Conservation (phyloP, 2,797 vertebrate genomes). For the Squalus acanthias region DNA sequence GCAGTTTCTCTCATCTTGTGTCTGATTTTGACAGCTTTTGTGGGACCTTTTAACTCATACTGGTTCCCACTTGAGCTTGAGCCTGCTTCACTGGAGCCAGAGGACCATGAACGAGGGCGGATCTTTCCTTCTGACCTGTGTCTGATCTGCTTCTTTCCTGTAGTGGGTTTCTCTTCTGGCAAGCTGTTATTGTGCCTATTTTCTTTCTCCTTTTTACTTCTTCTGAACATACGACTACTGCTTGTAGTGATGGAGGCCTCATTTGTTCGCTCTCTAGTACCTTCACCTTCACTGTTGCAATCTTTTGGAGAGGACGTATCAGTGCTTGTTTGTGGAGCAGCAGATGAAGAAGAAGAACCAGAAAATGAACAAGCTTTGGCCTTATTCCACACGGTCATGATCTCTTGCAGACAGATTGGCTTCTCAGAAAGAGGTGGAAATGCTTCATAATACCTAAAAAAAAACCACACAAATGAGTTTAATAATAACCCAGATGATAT, state of each 20-base stretch:
- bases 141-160: constrained; percentile 74
- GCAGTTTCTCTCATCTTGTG: constrained; percentile 82
- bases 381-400: constrained; percentile 98
- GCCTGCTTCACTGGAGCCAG: constrained; percentile 92
- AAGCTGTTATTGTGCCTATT: constrained; percentile 64
- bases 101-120: constrained; percentile 92
- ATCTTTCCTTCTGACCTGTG: constrained; percentile 79
- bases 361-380: constrained; percentile 84
- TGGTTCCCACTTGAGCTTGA: constrained; percentile 92
- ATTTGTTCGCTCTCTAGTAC: constrained; percentile 64
- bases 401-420: constrained; percentile 96
- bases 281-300: constrained; percentile 88
- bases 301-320: constrained; percentile 96
- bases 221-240: constrained; percentile 68
- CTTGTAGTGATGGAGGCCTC: constrained; percentile 55
- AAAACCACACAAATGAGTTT: constrained; percentile 20
- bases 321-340: constrained; percentile 90
- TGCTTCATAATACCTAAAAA: constrained; percentile 94
- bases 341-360: constrained; percentile 88
- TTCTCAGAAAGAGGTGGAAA: constrained; percentile 97
- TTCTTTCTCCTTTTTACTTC: constrained; percentile 81
- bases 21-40: constrained; percentile 75
- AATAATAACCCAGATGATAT: not conserved
- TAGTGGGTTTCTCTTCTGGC: constrained; percentile 67
- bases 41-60: constrained; percentile 69